Evolutionary conservation across 2,797 vertebrate genomes (phyloP).

Genomic region (Epinephelus malabaricus): DNA sequence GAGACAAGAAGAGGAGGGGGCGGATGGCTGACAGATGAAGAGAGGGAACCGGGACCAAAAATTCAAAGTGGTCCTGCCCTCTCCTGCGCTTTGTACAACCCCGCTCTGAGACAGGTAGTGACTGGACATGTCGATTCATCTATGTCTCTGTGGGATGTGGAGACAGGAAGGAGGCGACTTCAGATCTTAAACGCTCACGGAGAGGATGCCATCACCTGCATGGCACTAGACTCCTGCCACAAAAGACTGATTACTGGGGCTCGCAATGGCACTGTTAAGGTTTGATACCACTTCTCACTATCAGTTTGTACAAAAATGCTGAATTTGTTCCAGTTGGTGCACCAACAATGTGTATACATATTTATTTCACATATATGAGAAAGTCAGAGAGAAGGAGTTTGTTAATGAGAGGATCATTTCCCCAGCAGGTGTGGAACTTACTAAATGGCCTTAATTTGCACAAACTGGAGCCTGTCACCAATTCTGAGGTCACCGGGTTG

Average conservation of each 20-base stretch:
- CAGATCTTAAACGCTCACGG: constrained; percentile 76
- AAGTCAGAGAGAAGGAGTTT: neutral
- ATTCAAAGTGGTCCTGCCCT: constrained; percentile 12
- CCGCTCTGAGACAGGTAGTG: constrained; percentile 76
- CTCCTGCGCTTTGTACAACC: constrained; percentile 71
- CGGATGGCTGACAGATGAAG: constrained; percentile 28
- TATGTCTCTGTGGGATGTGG: constrained; percentile 69
- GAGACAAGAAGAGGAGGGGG: constrained; percentile 38
- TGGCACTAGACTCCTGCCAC: constrained; percentile 78
- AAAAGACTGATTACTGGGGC: constrained; percentile 80
- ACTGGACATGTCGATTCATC: constrained; percentile 76
- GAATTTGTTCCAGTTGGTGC: neutral
- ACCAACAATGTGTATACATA: neutral
- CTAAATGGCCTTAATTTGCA: constrained; percentile 84
- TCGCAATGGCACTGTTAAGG: constrained; percentile 76
- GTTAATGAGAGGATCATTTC: neutral
- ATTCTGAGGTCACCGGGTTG: constrained; percentile 79
- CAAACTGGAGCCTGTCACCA: constrained; percentile 79
- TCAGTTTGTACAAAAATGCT: neutral
- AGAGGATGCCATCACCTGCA: constrained; percentile 76
- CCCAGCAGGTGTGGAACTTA: constrained; percentile 83
- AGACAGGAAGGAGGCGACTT: constrained; percentile 59
- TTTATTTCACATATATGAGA: neutral
- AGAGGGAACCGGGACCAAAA: neutral
- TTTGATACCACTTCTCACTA: constrained; percentile 1